Percentiles rank a stretch among this genome's conserved stretches.
These are phyloP conservation scores for Congeria kusceri DNA, from an alignment of 2,888 invertebrate genomes.

Conservation along the genomic window DNA sequence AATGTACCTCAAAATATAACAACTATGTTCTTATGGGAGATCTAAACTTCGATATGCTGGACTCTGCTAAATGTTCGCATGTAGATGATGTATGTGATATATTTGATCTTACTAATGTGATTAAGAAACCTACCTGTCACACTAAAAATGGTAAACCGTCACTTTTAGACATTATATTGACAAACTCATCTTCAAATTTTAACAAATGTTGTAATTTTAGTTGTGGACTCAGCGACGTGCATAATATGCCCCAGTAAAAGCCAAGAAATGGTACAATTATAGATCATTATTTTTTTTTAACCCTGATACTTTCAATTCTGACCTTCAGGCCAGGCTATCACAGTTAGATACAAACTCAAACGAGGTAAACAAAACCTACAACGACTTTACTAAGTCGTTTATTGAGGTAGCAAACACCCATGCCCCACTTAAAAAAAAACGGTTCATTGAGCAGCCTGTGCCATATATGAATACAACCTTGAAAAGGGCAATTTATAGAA, in stretches of 20 bases:
- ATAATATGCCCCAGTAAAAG: neutral
- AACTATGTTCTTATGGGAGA: too few relatives aligned
- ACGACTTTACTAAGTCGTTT: neutral
- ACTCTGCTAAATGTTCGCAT: too few relatives aligned
- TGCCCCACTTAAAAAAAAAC: neutral
- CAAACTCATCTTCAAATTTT: too few relatives aligned
- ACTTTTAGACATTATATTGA: too few relatives aligned
- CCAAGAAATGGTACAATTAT: neutral
- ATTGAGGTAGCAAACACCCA: neutral
- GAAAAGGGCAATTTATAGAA: conserved; percentile 12
- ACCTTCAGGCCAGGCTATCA: neutral
- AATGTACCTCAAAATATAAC: too few relatives aligned
- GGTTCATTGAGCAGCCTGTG: neutral
- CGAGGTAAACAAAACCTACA: neutral
- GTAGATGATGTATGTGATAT: too few relatives aligned
- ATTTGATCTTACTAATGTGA: too few relatives aligned
- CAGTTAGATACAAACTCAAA: neutral
- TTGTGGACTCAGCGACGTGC: too few relatives aligned
- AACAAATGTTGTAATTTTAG: too few relatives aligned
- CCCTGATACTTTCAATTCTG: neutral
- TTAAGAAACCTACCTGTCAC: too few relatives aligned
- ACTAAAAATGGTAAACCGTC: too few relatives aligned
- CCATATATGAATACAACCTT: conserved; percentile 23
- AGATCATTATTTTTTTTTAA: neutral
- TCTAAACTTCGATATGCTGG: too few relatives aligned